Evolutionary conservation across 1,140 invertebrate genomes (phyloP), one percentile per base, ranked within the genome.

Genomic region (Drosophila yakuba): DNA sequence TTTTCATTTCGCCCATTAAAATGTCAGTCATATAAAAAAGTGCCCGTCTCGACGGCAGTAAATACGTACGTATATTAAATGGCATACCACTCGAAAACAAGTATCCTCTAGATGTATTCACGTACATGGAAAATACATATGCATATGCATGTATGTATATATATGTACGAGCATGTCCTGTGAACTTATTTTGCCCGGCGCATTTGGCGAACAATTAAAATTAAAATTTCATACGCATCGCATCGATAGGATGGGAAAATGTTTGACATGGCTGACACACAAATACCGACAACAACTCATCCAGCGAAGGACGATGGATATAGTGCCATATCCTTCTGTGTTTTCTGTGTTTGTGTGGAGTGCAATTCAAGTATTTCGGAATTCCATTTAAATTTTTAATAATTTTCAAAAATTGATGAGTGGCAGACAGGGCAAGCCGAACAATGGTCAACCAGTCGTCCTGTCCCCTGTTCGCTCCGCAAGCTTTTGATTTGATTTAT

Each of bases 331-430:
- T 57, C 28, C 59, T 25, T 56, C 28, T 71, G 61, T 61, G 73
- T 73, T 73, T 7, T 7, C 2, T 32, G 32, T 32, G 32, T 56
- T 28, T 56, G 36, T 71, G 61, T 61, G 77, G 76, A 88, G 80
- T 88, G 84, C 80, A 73, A 58, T 78, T 78, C 60, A 78, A 73
- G 74, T 78, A 89, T 84, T 88, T 89, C 63, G 85, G 80, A 78
- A 89, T 89, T 89, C 85, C 74, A 90, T 90, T 89, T 89, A 89
- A 89, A 89, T 89, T 89, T 89, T 89, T 89, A 89, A 89, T 89
- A 84, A 80, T 80, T 88, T 89, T 76, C 77, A 78, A 80, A 84
- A 89, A 89, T 89, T 89, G 84, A 90, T 84, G 85, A 90, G 74
- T 79, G 81, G 78, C 74, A 75, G 77, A 71, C 64, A 75, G 59